phyloP scores from a whole-genome alignment of 2,797 vertebrate genomes.

The Ataeniobius toweri region DNA sequence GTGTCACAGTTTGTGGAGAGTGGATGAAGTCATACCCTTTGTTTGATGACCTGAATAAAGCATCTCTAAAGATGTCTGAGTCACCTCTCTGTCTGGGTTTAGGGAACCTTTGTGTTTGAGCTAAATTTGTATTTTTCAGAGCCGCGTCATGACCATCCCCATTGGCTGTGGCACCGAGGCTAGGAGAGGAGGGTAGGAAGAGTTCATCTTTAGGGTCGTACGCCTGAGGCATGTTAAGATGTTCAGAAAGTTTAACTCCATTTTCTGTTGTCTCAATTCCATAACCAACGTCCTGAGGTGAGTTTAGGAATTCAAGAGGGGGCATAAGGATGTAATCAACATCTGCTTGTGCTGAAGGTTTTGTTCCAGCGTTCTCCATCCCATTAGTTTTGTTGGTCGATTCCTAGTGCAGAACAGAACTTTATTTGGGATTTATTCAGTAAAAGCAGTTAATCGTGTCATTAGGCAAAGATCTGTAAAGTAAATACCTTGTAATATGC shows the following conservation, averaged over 20 bases:
- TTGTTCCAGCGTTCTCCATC: background rate
- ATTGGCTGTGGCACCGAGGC: background rate
- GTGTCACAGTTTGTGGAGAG: background rate
- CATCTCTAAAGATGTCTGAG: conserved; percentile 2
- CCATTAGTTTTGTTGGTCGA: background rate
- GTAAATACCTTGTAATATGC: conserved; percentile 41
- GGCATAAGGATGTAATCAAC: background rate
- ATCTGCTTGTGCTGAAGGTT: background rate
- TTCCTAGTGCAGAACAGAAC: conserved; percentile 53
- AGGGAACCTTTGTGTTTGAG: background rate
- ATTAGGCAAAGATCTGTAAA: background rate
- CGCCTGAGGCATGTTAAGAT: conserved; percentile 10
- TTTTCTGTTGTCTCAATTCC: conserved; percentile 7
- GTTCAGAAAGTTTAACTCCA: conserved; percentile 1
- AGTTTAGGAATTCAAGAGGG: conserved; percentile 37
- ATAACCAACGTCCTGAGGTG: conserved; percentile 12
- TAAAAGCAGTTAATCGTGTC: background rate
- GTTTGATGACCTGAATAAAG: conserved; percentile 20
- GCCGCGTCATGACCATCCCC: background rate
- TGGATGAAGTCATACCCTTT: conserved; percentile 14
- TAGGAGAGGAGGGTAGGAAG: background rate
- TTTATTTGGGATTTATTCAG: background rate
- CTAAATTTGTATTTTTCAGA: background rate
- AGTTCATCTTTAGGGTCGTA: background rate
- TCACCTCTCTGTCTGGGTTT: background rate